Evolutionary conservation across 2,797 vertebrate species (phyloP).

Genomic region (Macroramphosus scolopax): DNA sequence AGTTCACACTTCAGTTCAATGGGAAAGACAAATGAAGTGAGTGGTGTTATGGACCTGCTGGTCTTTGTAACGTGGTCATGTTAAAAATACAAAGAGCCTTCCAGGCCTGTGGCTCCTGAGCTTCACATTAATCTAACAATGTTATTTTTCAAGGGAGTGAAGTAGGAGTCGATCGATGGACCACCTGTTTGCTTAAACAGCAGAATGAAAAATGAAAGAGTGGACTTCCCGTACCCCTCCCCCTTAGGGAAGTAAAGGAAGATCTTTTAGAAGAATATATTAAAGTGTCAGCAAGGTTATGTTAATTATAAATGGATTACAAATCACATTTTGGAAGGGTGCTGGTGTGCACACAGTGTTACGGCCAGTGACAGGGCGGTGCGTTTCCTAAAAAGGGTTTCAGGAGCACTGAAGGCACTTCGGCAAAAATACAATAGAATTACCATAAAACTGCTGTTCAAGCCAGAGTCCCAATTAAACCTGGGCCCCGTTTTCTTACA

Average conservation of each 20-base stretch:
- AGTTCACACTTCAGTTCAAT: constrained; percentile 8
- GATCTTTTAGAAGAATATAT: constrained; percentile 83
- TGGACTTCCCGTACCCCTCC: constrained; percentile 40
- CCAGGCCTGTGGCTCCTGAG: constrained; percentile 55
- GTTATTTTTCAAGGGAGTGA: constrained; percentile 61
- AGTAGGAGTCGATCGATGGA: constrained; percentile 73
- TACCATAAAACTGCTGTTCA: too few relatives aligned
- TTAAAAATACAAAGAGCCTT: constrained; percentile 22
- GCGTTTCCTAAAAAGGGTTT: too few relatives aligned
- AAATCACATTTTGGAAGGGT: constrained; percentile 64
- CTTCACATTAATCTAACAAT: constrained; percentile 70
- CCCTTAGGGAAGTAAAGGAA: constrained; percentile 69
- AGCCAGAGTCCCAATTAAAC: too few relatives aligned
- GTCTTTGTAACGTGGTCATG: constrained; percentile 37
- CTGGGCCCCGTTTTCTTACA: too few relatives aligned
- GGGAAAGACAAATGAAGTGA: constrained; percentile 31
- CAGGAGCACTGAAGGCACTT: too few relatives aligned
- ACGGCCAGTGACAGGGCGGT: too few relatives aligned
- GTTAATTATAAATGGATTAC: constrained; percentile 82
- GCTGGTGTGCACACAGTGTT: constrained; percentile 40
- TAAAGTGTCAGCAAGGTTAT: constrained; percentile 75
- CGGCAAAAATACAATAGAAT: too few relatives aligned
- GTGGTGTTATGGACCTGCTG: constrained; percentile 29
- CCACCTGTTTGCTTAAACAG: constrained; percentile 75
- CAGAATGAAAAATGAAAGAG: constrained; percentile 71